phyloP scores from a whole-genome alignment of 2,797 vertebrate species.

The Gymnopithys bicolor region DNA sequence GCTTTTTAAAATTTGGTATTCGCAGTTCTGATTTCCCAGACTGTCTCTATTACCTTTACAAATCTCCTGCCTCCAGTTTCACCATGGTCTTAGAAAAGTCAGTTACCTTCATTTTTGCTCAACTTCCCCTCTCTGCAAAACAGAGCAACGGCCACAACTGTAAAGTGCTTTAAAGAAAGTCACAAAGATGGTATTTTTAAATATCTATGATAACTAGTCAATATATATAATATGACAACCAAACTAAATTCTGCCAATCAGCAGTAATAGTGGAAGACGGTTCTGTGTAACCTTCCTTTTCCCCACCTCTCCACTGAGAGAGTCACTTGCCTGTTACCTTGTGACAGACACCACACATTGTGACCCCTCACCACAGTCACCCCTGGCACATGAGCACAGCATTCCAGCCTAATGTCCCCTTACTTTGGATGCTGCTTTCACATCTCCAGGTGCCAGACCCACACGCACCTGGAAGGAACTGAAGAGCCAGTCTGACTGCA shows the following conservation, averaged over 20 bases:
- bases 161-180: neutral
- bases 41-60: neutral
- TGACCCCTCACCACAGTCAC: neutral
- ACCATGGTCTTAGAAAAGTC: neutral
- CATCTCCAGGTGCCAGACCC: neutral
- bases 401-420: neutral
- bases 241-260: neutral
- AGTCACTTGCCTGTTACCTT: neutral
- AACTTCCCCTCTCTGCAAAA: neutral
- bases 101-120: neutral
- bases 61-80: neutral
- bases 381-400: neutral
- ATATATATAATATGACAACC: neutral
- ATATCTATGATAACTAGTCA: neutral
- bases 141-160: neutral
- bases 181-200: neutral
- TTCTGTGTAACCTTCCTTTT: neutral
- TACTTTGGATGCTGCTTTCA: neutral
- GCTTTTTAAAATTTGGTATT: neutral
- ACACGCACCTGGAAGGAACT: accelerated
- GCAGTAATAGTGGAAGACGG: neutral
- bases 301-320: neutral
- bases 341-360: neutral
- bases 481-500: neutral
- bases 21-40: neutral